Evolutionary conservation across 2,797 vertebrate species (phyloP).

Genomic region (Bradypodion ventrale): DNA sequence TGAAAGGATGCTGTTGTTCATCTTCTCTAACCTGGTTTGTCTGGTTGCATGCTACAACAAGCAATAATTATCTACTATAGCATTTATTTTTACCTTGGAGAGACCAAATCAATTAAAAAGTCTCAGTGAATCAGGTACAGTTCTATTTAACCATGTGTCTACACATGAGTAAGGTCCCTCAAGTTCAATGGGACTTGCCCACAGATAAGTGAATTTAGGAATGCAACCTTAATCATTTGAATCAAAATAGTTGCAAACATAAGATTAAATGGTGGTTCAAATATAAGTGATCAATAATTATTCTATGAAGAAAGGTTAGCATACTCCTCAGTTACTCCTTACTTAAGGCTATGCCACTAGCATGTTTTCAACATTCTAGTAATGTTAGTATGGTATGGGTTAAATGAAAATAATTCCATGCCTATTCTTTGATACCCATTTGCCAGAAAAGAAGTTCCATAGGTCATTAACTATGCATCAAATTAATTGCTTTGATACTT

Average conservation of each 20-base stretch:
- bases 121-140: not conserved
- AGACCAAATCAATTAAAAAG: not conserved
- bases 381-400: not conserved
- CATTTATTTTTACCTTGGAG: not conserved
- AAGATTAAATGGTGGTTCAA: not conserved
- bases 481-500: constrained; percentile 27
- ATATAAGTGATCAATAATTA: not conserved
- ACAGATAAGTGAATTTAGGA: not conserved
- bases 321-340: too few species aligned
- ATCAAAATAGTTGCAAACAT: not conserved
- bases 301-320: not conserved
- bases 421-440: not conserved
- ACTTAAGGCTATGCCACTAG: not conserved
- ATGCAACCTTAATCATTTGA: not conserved
- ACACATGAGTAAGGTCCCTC: too few species aligned
- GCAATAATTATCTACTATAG: not conserved
- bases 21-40: too few species aligned
- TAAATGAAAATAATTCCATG: constrained; percentile 6
- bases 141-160: not conserved
- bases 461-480: constrained; percentile 11
- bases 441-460: not conserved
- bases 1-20: too few species aligned
- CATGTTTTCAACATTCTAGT: constrained; percentile 21
- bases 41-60: too few species aligned
- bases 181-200: not conserved